Evolutionary conservation across 2,888 invertebrate species (phyloP).

Genomic region (Venustoraphidia nigricollis): DNA sequence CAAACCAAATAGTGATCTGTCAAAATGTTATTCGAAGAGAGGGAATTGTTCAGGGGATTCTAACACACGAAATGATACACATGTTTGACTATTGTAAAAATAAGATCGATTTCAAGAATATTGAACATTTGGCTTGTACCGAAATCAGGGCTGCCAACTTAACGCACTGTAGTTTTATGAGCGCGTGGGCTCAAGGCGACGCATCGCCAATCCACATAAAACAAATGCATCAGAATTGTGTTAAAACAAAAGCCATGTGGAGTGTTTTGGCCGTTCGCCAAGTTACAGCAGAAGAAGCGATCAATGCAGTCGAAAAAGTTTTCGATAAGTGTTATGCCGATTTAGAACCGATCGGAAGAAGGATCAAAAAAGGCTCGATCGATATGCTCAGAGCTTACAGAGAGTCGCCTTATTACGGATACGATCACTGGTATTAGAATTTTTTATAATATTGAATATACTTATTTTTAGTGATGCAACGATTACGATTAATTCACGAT

Average conservation of each 20-base stretch:
- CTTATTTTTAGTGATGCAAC: too few species aligned
- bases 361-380: constrained; percentile 55
- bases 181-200: constrained; percentile 64
- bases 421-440: constrained; percentile 29
- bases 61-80: constrained; percentile 89
- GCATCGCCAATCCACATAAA: constrained; percentile 57
- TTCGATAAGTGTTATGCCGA: constrained; percentile 85
- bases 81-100: constrained; percentile 92
- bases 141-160: constrained; percentile 91
- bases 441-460: not conserved
- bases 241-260: constrained; percentile 70
- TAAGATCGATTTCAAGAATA: constrained; percentile 73
- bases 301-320: constrained; percentile 66
- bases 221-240: constrained; percentile 73
- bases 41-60: constrained; percentile 59
- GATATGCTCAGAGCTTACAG: constrained; percentile 62
- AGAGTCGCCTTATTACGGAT: constrained; percentile 68
- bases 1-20: constrained; percentile 83
- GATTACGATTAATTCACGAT: too few species aligned
- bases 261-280: constrained; percentile 73
- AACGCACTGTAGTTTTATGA: constrained; percentile 78
- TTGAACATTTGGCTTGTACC: constrained; percentile 87
- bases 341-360: constrained; percentile 77
- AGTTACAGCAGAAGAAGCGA: constrained; percentile 53
- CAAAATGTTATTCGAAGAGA: constrained; percentile 63